Percentiles rank a stretch among this genome's conserved stretches.
Conservation (phyloP, 2,888 invertebrate species). For the Orchesella flavescens region DNA sequence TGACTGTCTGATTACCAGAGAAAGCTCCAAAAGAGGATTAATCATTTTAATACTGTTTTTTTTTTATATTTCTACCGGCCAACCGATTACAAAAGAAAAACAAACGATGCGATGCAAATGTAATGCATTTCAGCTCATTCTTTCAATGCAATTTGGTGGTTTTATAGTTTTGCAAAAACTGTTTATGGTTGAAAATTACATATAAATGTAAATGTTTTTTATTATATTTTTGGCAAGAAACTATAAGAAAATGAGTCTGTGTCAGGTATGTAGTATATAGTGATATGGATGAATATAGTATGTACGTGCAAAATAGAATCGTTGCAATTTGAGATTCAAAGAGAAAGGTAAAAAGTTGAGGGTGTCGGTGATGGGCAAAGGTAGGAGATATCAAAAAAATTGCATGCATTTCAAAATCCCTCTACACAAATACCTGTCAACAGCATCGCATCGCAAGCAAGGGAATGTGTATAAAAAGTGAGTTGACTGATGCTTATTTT, state of each 20-base stretch:
- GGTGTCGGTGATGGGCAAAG: not conserved
- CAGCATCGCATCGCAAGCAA: no score
- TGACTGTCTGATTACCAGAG: not conserved
- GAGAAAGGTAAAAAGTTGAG: not conserved
- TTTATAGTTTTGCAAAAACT: not conserved
- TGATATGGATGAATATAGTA: no score
- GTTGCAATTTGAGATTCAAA: not conserved
- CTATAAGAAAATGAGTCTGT: no score
- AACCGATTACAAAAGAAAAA: not conserved
- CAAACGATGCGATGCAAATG: no score
- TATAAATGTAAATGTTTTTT: not conserved
- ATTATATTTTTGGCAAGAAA: not conserved
- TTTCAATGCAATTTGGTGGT: not conserved
- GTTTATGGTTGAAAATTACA: conserved; percentile 9
- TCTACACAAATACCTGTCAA: no score
- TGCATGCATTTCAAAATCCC: no score
- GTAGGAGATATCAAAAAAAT: no score
- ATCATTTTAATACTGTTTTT: not conserved
- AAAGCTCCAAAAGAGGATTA: not conserved
- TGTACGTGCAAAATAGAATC: no score
- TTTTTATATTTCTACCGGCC: not conserved
- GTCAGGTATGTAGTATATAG: no score
- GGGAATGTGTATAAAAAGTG: not conserved
- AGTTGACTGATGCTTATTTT: conserved; percentile 20
- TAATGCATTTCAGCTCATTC: no score